Conservation (phyloP, 2,113 vertebrate genomes). For the Callorhinus ursinus region DNA sequence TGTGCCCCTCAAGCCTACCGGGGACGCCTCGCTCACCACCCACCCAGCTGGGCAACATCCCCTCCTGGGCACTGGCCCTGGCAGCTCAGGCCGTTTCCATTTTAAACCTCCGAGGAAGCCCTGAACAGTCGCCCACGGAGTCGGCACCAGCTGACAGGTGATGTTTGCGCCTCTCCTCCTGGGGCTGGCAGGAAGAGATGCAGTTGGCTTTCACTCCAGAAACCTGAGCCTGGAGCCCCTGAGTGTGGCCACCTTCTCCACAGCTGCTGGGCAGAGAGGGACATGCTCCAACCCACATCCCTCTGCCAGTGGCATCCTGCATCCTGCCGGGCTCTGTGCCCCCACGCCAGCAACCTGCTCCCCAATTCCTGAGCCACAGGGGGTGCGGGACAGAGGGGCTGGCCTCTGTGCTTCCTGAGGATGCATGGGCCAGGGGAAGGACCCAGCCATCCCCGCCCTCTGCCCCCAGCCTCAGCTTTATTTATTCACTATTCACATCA, state of each 20-base stretch:
- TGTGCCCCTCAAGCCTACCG: neutral
- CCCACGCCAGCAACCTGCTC: neutral
- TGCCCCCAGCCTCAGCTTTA: neutral
- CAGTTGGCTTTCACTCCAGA: conserved; percentile 65
- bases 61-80: neutral
- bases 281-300: neutral
- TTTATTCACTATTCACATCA: conserved; percentile 29
- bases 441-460: neutral
- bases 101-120: conserved; percentile 64
- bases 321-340: neutral
- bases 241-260: neutral
- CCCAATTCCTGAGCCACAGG: neutral
- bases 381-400: neutral
- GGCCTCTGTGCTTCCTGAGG: neutral
- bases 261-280: neutral
- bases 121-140: conserved; percentile 64
- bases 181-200: conserved; percentile 61
- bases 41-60: neutral
- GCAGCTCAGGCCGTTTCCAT: conserved; percentile 65
- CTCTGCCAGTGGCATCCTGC: neutral
- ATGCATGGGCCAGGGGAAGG: neutral
- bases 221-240: conserved; percentile 48
- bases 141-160: conserved; percentile 78
- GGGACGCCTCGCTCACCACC: neutral
- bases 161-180: conserved; percentile 67